Conservation (phyloP, 2,888 invertebrate genomes). For the Erebia palarica region DNA sequence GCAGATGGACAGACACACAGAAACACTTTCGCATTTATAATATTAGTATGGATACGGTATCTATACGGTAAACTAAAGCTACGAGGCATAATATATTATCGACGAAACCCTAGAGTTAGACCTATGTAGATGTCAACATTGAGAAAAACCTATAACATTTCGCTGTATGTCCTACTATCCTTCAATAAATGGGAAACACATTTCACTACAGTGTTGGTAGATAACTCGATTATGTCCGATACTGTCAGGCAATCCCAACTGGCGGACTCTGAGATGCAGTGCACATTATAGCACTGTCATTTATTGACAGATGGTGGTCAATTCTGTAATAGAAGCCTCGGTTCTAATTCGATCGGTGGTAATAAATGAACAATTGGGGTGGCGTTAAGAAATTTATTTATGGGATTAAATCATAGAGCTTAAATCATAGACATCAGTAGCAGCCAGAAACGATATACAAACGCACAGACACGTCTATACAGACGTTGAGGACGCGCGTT, state of each 20-base stretch:
- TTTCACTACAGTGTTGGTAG: slow-evolving; percentile 12
- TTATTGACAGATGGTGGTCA: slow-evolving; percentile 39
- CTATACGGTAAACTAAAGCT: too few relatives aligned
- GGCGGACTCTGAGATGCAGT: slow-evolving; percentile 17
- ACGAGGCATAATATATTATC: too few relatives aligned
- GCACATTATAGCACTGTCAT: slow-evolving; percentile 24
- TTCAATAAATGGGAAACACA: slow-evolving; percentile 8
- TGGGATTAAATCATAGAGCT: background rate
- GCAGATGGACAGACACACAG: too few relatives aligned
- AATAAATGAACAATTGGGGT: slow-evolving; percentile 23
- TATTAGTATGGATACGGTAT: too few relatives aligned
- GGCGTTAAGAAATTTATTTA: slow-evolving; percentile 5
- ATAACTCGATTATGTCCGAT: slow-evolving; percentile 22
- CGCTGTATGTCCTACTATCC: background rate
- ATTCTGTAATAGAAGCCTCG: slow-evolving; percentile 39
- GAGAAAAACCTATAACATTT: background rate
- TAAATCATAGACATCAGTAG: too few relatives aligned
- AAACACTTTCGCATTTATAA: too few relatives aligned
- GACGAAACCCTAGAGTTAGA: too few relatives aligned
- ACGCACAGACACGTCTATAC: too few relatives aligned
- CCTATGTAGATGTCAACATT: background rate
- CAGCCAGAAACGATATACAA: too few relatives aligned
- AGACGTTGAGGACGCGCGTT: too few relatives aligned
- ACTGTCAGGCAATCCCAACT: slow-evolving; percentile 15
- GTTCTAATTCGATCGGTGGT: slow-evolving; percentile 23